These are phyloP conservation scores for Caenorhabditis latens DNA, from an alignment of 1,140 invertebrate genomes.

Conservation along the genomic window DNA sequence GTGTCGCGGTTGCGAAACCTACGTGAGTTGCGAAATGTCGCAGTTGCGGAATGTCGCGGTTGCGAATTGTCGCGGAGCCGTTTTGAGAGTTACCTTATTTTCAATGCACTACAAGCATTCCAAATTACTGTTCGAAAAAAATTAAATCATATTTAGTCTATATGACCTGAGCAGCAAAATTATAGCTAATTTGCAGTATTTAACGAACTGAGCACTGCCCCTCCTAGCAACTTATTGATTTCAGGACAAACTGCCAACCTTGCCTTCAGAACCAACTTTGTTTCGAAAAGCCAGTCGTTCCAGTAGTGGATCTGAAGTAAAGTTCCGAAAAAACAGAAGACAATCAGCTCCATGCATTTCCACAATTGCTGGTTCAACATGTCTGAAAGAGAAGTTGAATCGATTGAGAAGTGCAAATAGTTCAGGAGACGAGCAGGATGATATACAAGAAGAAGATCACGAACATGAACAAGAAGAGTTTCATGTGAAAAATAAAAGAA, in stretches of 20 bases:
- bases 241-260: constrained; percentile 1
- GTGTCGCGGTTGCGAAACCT: too few relatives aligned
- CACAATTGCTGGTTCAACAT: constrained; percentile 7
- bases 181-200: too few relatives aligned
- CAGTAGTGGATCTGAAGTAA: not conserved
- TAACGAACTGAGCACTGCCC: too few relatives aligned
- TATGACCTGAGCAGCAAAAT: too few relatives aligned
- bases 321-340: not conserved
- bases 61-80: too few relatives aligned
- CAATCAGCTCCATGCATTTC: constrained; percentile 35
- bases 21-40: too few relatives aligned
- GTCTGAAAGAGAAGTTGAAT: constrained; percentile 30
- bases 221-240: not conserved
- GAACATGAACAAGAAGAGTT: not conserved
- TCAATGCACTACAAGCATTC: too few relatives aligned
- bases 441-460: not conserved
- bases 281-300: not conserved
- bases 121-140: too few relatives aligned
- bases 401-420: constrained; percentile 9
- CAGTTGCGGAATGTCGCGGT: too few relatives aligned
- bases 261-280: not conserved
- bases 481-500: not conserved
- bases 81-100: not conserved
- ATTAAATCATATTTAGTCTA: too few relatives aligned
- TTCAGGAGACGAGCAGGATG: constrained; percentile 25